A percentile compares a stretch with the other conserved stretches of the same genome.
Conservation (phyloP, 2,113 vertebrate genomes). For the Murina feae region DNA sequence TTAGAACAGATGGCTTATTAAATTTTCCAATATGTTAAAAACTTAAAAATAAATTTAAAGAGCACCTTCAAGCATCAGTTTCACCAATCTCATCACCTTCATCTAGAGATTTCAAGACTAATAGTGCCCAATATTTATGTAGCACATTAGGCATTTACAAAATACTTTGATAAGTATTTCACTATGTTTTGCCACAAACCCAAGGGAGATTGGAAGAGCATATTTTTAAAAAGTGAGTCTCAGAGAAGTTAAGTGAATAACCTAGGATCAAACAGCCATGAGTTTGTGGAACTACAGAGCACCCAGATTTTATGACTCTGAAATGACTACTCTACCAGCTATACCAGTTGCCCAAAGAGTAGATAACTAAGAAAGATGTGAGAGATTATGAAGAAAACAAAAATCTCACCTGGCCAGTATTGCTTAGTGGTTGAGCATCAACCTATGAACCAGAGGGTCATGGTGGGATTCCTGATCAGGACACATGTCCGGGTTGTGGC, state of each 20-base stretch:
- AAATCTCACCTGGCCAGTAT: no score
- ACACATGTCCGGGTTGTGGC: no score
- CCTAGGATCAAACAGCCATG: background rate
- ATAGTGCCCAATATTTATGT: background rate
- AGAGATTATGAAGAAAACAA: background rate
- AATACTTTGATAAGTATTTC: background rate
- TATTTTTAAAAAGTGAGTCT: background rate
- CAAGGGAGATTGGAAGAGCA: background rate
- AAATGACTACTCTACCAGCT: background rate
- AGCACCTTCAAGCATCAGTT: background rate
- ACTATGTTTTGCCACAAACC: background rate
- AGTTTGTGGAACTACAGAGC: background rate
- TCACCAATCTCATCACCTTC: background rate
- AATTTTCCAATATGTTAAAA: background rate
- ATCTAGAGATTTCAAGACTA: background rate
- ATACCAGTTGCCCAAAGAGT: rapidly evolving
- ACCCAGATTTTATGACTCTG: background rate
- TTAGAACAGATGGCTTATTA: background rate
- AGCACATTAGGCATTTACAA: background rate
- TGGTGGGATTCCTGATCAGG: no score
- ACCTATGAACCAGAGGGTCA: no score
- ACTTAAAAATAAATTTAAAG: background rate
- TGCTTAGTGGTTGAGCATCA: no score
- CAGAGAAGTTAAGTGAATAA: background rate
- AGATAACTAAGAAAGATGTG: background rate